Evolutionary conservation across 2,888 invertebrate genomes (phyloP).

Genomic region (Chrysolina oricalcia): DNA sequence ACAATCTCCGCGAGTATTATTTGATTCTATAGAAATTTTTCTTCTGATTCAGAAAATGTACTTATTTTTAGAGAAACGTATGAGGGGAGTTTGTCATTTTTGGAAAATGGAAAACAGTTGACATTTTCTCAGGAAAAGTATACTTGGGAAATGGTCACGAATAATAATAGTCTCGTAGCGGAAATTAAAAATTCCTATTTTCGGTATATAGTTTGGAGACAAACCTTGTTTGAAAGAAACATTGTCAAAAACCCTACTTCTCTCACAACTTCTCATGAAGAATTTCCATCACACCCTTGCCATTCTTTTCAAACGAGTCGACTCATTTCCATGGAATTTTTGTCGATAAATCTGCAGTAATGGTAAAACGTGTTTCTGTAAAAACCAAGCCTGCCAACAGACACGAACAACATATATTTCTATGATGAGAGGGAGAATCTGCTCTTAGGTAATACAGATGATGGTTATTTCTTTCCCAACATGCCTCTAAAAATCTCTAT

Average conservation of each 20-base stretch:
- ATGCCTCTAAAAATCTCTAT: slow-evolving; percentile 32
- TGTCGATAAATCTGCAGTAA: slow-evolving; percentile 43
- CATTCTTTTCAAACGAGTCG: slow-evolving; percentile 1
- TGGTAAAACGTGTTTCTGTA: slow-evolving; percentile 45
- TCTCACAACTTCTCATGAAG: not conserved
- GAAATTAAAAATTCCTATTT: too few relatives aligned
- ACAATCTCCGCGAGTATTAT: too few relatives aligned
- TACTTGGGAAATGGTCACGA: too few relatives aligned
- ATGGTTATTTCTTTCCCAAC: slow-evolving; percentile 54
- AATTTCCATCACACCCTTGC: not conserved
- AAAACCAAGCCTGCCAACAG: slow-evolving; percentile 30
- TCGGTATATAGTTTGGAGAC: too few relatives aligned
- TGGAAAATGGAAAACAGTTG: too few relatives aligned
- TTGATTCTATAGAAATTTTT: too few relatives aligned
- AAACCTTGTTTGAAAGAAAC: too few relatives aligned
- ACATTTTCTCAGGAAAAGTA: too few relatives aligned
- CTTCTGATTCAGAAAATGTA: too few relatives aligned
- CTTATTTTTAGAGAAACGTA: too few relatives aligned
- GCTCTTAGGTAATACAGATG: slow-evolving; percentile 51
- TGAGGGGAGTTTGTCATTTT: too few relatives aligned
- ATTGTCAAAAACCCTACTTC: not conserved
- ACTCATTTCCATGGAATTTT: slow-evolving; percentile 24
- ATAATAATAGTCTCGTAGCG: too few relatives aligned
- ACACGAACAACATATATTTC: slow-evolving; percentile 25
- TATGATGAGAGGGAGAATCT: slow-evolving; percentile 46